Evolutionary conservation across 1,140 invertebrate genomes (phyloP), one percentile per base, ranked within the genome.

Genomic region (Hypsibius dujardini): DNA sequence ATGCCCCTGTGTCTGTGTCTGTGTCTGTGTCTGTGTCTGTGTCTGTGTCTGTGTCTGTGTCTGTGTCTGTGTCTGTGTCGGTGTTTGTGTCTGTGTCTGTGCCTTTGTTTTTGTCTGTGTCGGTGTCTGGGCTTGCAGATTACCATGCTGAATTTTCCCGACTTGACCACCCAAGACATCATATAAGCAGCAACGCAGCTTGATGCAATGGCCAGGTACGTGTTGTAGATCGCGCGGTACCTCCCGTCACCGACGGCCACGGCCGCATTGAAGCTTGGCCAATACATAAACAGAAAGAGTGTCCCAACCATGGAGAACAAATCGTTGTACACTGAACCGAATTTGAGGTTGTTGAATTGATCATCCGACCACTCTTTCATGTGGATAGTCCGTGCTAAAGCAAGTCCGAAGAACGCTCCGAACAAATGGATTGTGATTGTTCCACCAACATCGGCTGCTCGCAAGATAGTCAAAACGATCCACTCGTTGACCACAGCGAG

Each of bases 341-440:
- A 77, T n/a, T 76, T 74, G 47, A 73, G 62, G 47, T 73, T 46
- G 47, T 72, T 73, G 42, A 73, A 69, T 28, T 12, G 59, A 67
- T n/a, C 15, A 2, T 70, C 12, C 46, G 62, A 67, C 7, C 42
- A 67, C 42, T 67, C 62, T 7, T 42, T 42, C 7, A 7, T 12
- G 71, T 78, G 79, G 2, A 82, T 73, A 14, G 74, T 75, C 3
- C 72, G 47, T 3, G 75, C 72, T 28, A 71, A 76, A 14, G 87
- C 89, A 46, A 97, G 78, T 2, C 94, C 94, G 78, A 95, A 98
- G 79, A 96, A 95, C 46, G 93, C 92, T 1, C 93, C 94, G 77
- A 95, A 97, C 0, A 87, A 85, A 75, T 97, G 94, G 69, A 97
- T 88, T 71, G 88, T 90, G 77, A 97, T 93, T 1, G 92, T 95